Evolutionary conservation across 2,888 invertebrate genomes (phyloP), one percentile per base, ranked within the genome.

Genomic region (Dasypolia templi): DNA sequence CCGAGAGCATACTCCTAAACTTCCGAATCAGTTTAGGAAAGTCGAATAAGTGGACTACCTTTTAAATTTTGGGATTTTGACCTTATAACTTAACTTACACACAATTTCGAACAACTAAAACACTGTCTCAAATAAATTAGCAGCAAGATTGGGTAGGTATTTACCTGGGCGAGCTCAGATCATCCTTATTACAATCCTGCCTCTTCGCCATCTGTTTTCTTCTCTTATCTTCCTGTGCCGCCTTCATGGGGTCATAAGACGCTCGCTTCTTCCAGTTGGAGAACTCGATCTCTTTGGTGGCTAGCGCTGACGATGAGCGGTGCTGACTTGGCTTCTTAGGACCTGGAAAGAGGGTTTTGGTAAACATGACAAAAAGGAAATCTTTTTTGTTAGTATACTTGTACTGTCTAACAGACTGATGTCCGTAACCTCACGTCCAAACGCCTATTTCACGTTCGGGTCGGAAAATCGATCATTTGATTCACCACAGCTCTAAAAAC

Each of bases 191-290:
- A 58, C 90, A 91, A 83, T 95, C 96, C 76, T 91, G 93, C 42
- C 93, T 88, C 71, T 93, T 94, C 1, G 94, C 93, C 82, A 92
- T 86, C 86, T 93, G 93, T 88, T 97, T 97, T 89, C 97, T 97
- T 89, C 97, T 97, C 89, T 97, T 97, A 39, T 98, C 99, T 91
- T 99, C 98, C 32, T 98, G 98, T 0, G 99, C 99, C 0, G 99
- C 98, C 92, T 98, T 98, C 97, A 98, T 98, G 0, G 99, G 99
- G 92, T 99, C 98, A 92, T 99, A 99, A 72, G 98, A 98, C 86
- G 98, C 98, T 26, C 99, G 94, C 81, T 99, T 97, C 92, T 98
- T 98, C 99, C 99, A 99, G 88, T 98, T 98, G 86, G 98, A 97
- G 93, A 98, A 98, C 90, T 98, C 98, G 14, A 92, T 81, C 92